Base-by-base conservation (phyloP, 2,113 vertebrate genomes). In the Pycnonotus jocosus region DNA sequence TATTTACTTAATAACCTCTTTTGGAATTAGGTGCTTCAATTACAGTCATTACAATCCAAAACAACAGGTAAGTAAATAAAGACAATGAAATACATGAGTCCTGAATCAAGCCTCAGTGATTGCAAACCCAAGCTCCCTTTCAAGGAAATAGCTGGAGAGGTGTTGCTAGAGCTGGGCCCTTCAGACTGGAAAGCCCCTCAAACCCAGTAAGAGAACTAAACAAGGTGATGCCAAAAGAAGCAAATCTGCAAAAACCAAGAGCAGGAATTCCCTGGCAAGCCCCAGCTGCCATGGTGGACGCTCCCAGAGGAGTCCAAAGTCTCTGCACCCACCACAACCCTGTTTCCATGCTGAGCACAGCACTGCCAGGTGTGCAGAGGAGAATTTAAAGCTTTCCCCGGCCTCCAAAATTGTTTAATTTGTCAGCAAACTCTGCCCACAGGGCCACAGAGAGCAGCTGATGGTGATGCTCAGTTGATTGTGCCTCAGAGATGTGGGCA, bases 1-100 rank as follows among this genome's bases (percentile, higher is more conserved):
- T 97, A 81, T 96, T 97, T 96, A 95, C 86, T 95, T 92, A 95
- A 95, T 96, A 96, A 89, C 47, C 42, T 96, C 66, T 92, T 76
- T 95, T 88, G 50, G 44, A 96, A 90, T 89, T 93, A 94, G 79
- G 20, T 78, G 22, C 68, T 93, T 93, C 86, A 93, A 87, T 96
- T 96, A 96, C 40, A 90, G 54, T 91, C 74, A 92, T 90, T 93
- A 96, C 68, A 95, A 65, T 65, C 40, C 54, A 88, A 93, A 96
- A 91, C 88, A 96, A 93, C 87, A 96, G 92, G 61, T 87, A 93
- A 94, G 61, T 87, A 93, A 95, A 96, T 83, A 94, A 91, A 83
- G 90, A 65, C 74, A 82, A 90, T 69, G 77, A 95, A 90, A 87
- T 37, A 79, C 6, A n/a, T 5, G 12, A 6, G 45, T 76, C 35